phyloP scores from a whole-genome alignment of 2,797 vertebrate species.

The Sebastes kiyomatsui region DNA sequence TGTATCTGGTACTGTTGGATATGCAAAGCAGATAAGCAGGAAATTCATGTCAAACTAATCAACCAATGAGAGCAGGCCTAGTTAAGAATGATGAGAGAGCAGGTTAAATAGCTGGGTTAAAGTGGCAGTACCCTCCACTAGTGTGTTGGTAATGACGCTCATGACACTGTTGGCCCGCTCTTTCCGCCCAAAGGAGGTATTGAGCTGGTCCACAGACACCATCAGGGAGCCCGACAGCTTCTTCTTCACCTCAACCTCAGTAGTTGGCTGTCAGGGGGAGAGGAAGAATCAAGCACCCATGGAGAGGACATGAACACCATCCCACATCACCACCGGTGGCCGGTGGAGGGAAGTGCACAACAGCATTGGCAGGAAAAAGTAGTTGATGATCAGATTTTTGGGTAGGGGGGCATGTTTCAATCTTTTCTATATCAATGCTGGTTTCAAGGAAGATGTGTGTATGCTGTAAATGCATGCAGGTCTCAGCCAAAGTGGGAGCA shows the following conservation, averaged over 20 bases:
- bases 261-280: constrained; percentile 90
- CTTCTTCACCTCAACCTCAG: constrained; percentile 96
- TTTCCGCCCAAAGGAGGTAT: constrained; percentile 95
- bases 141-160: constrained; percentile 96
- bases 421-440: constrained; percentile 72
- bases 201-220: constrained; percentile 98
- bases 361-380: constrained; percentile 74
- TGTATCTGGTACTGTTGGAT: constrained; percentile 83
- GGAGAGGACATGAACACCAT: constrained; percentile 82
- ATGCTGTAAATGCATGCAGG: constrained; percentile 79
- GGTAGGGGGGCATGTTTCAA: constrained; percentile 51
- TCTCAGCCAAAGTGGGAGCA: constrained; percentile 79
- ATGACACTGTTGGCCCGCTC: constrained; percentile 97
- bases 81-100: constrained; percentile 78
- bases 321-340: constrained; percentile 76
- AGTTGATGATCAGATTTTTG: constrained; percentile 57
- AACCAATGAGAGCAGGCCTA: constrained; percentile 80
- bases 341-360: constrained; percentile 79
- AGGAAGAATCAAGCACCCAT: constrained; percentile 83
- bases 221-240: constrained; percentile 96
- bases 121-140: constrained; percentile 93
- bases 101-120: constrained; percentile 81
- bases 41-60: constrained; percentile 81
- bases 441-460: constrained; percentile 74
- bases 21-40: constrained; percentile 84